These are phyloP conservation scores for Fragum sueziense DNA, from an alignment of 2,888 invertebrate species.

Conservation along the genomic window DNA sequence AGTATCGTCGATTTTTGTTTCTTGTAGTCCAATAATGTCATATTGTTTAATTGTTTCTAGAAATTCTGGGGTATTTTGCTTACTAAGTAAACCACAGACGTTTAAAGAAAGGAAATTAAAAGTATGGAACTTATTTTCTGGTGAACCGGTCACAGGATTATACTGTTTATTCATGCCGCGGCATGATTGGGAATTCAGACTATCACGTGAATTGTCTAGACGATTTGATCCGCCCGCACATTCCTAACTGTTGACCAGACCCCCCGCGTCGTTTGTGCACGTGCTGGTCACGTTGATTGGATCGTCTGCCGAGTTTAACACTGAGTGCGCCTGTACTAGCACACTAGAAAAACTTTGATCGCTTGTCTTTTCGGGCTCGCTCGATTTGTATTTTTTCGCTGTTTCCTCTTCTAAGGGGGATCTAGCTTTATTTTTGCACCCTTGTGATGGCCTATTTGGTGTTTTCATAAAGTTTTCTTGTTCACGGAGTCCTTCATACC, in stretches of 20 bases:
- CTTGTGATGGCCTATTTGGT: too few relatives aligned
- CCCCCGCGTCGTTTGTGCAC: too few relatives aligned
- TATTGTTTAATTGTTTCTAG: slow-evolving; percentile 1
- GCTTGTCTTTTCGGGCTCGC: neutral
- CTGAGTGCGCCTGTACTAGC: neutral
- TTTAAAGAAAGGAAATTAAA: neutral
- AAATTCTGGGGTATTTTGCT: slow-evolving; percentile 3
- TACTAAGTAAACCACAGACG: neutral
- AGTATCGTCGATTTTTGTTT: slow-evolving; percentile 1
- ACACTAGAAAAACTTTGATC: neutral
- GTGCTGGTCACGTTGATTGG: too few relatives aligned
- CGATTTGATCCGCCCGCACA: neutral
- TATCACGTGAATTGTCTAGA: neutral
- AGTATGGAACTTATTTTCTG: neutral
- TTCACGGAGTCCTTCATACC: too few relatives aligned
- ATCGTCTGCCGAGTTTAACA: neutral
- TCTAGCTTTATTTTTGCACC: too few relatives aligned
- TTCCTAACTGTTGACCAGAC: neutral
- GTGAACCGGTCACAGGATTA: neutral
- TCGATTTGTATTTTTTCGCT: too few relatives aligned
- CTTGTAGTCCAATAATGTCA: slow-evolving; percentile 11
- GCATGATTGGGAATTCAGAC: neutral
- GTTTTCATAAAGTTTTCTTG: too few relatives aligned
- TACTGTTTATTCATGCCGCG: neutral
- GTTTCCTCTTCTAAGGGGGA: too few relatives aligned